These are phyloP conservation scores for Drosophila setosimentum DNA, from an alignment of 2,888 invertebrate genomes.

Conservation along the genomic window DNA sequence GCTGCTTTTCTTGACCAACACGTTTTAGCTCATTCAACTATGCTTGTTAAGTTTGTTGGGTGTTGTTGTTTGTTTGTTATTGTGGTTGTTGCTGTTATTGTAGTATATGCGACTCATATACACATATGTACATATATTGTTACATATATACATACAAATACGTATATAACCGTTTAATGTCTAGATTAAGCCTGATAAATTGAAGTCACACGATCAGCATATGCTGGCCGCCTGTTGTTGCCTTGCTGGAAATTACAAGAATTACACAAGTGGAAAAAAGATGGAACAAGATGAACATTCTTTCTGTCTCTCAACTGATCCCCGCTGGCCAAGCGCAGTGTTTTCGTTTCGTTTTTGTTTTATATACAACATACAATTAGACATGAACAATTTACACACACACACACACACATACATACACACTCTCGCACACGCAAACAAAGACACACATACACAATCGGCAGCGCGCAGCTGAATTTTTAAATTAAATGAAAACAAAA, in stretches of 20 bases:
- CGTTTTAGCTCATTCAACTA: slow-evolving; percentile 34
- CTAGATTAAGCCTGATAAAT: slow-evolving; percentile 41
- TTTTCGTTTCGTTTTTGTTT: not conserved
- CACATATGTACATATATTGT: slow-evolving; percentile 27
- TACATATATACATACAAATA: slow-evolving; percentile 17
- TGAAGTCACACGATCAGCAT: slow-evolving; percentile 30
- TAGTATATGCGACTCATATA: slow-evolving; percentile 14
- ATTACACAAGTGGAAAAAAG: slow-evolving; percentile 50
- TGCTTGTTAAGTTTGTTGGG: slow-evolving; percentile 23
- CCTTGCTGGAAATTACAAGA: slow-evolving; percentile 46
- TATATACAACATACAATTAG: slow-evolving; percentile 45
- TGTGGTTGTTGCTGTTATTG: slow-evolving; percentile 17
- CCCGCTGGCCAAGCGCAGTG: slow-evolving; percentile 39
- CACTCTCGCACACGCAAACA: slow-evolving; percentile 10
- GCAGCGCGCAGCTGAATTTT: slow-evolving; percentile 23
- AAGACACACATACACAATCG: slow-evolving; percentile 19
- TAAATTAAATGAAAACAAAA: slow-evolving; percentile 60
- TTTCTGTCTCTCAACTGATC: slow-evolving; percentile 21
- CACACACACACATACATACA: slow-evolving; percentile 17
- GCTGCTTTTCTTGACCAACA: slow-evolving; percentile 58
- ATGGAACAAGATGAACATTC: slow-evolving; percentile 34
- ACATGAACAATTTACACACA: slow-evolving; percentile 38
- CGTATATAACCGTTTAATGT: slow-evolving; percentile 30
- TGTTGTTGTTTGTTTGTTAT: slow-evolving; percentile 7
- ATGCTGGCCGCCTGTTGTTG: slow-evolving; percentile 19